Percentiles rank a stretch among this genome's conserved stretches.
These are phyloP conservation scores for Drosophila mimica DNA, from an alignment of 2,888 invertebrate species.

Conservation along the genomic window DNA sequence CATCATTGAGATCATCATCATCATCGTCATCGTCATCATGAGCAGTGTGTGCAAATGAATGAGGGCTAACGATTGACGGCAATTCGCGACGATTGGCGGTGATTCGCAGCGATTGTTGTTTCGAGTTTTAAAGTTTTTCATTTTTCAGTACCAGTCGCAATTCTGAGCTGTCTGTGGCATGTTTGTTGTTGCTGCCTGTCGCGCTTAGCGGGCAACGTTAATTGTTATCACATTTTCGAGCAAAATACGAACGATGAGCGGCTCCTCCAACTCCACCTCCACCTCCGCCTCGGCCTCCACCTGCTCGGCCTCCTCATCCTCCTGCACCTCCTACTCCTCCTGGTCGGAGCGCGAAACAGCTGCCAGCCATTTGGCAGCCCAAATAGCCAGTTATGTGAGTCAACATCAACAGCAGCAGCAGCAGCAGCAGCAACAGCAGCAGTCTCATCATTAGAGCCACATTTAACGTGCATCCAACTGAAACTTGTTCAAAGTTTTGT, in stretches of 20 bases:
- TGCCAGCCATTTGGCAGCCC: constrained; percentile 70
- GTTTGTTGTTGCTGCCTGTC: constrained; percentile 68
- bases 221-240: constrained; percentile 59
- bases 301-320: neutral
- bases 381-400: constrained; percentile 82
- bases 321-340: neutral
- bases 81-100: constrained; percentile 17
- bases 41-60: constrained; percentile 10
- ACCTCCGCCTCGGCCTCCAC: neutral
- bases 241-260: constrained; percentile 58
- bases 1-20: too few relatives aligned
- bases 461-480: constrained; percentile 45
- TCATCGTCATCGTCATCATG: neutral
- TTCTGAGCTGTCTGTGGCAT: constrained; percentile 73
- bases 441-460: constrained; percentile 11
- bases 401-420: constrained; percentile 48
- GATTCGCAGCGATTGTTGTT: constrained; percentile 32
- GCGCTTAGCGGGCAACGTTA: constrained; percentile 60
- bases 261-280: constrained; percentile 14
- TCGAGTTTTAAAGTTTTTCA: constrained; percentile 26
- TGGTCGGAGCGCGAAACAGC: constrained; percentile 43
- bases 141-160: constrained; percentile 57
- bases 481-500: constrained; percentile 39
- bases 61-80: constrained; percentile 23
- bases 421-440: constrained; percentile 1